These are phyloP conservation scores for Echinarachnius parma DNA, from an alignment of 53 echinoderm and acorn worm species.

Conservation along the genomic window DNA sequence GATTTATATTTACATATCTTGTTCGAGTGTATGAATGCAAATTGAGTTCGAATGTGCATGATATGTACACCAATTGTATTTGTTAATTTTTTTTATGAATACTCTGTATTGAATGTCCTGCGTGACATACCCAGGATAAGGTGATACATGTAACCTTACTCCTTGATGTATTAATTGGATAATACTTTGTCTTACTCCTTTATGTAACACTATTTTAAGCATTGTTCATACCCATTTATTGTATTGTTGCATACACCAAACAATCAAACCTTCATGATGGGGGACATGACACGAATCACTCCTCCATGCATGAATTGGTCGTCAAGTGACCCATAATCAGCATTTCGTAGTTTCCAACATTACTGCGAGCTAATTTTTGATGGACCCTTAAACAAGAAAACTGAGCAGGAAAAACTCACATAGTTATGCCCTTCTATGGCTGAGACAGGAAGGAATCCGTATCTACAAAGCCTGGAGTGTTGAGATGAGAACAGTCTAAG, in stretches of 20 bases:
- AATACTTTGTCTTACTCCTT: no score
- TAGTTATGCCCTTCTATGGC: no score
- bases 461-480: conserved; percentile 57
- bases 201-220: not conserved
- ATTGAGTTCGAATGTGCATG: not conserved
- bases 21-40: no score
- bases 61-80: not conserved
- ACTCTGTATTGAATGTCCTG: conserved; percentile 1
- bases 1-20: not conserved
- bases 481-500: no score
- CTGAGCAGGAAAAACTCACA: conserved; percentile 6
- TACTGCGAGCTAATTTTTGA: conserved; percentile 54
- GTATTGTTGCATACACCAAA: not conserved
- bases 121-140: not conserved
- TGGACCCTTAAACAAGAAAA: conserved; percentile 49
- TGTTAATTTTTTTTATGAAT: no score
- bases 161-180: no score
- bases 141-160: not conserved
- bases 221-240: not conserved
- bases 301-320: conserved; percentile 50
- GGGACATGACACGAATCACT: conserved; percentile 54
- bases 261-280: conserved; percentile 13
- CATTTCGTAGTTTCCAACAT: conserved; percentile 50
- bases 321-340: conserved; percentile 36
- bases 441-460: conserved; percentile 59